Evolutionary conservation across 2,113 vertebrate species (phyloP).

Genomic region (Hiodon tergisus): DNA sequence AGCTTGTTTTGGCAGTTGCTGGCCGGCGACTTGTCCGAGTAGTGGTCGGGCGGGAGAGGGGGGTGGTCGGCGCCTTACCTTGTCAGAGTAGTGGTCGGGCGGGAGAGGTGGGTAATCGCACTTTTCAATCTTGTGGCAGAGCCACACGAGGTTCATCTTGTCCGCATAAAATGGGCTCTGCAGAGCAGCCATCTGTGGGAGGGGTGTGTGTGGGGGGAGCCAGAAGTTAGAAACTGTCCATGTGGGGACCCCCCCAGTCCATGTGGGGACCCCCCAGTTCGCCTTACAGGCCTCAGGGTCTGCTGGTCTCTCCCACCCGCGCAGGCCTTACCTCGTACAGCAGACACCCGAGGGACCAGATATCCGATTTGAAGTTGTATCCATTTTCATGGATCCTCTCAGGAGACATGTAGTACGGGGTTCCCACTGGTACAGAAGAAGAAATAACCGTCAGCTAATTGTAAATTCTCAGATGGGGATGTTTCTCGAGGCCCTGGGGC

Average conservation of each 20-base stretch:
- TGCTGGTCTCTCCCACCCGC: background rate
- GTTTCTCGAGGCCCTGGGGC: no score
- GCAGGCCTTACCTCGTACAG: constrained; percentile 82
- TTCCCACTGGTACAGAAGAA: constrained; percentile 80
- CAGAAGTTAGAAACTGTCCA: background rate
- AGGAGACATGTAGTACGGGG: constrained; percentile 97
- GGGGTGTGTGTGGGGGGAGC: no score
- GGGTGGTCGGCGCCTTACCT: constrained; percentile 52
- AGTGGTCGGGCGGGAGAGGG: no score
- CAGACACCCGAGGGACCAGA: constrained; percentile 98
- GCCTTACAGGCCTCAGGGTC: background rate
- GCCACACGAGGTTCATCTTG: constrained; percentile 78
- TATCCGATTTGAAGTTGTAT: constrained; percentile 99
- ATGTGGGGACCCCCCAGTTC: no score
- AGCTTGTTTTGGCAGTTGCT: no score
- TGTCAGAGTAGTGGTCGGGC: constrained; percentile 74
- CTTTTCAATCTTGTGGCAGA: constrained; percentile 80
- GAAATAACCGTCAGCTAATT: background rate
- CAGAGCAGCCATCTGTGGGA: constrained; percentile 74
- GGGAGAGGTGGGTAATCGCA: constrained; percentile 78
- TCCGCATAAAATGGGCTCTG: constrained; percentile 81
- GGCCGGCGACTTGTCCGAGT: no score
- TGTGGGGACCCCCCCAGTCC: no score
- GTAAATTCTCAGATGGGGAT: no score
- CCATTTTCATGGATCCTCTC: constrained; percentile 98